Conservation (phyloP, 2,888 invertebrate species). For the Drosophila fulvimacula region DNA sequence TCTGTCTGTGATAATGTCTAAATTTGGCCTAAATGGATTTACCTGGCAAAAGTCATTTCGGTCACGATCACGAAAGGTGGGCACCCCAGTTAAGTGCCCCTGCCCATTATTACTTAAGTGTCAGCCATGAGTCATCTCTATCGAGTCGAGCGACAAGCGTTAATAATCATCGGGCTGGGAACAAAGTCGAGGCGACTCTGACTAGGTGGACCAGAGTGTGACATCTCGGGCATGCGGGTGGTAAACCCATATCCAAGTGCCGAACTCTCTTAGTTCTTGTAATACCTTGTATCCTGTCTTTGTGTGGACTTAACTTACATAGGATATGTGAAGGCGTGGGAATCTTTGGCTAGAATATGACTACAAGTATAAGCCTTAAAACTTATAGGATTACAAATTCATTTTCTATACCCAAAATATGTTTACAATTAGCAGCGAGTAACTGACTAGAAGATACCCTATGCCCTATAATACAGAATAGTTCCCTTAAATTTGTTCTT, state of each 20-base stretch:
- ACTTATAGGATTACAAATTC: slow-evolving; percentile 4
- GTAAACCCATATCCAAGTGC: slow-evolving; percentile 47
- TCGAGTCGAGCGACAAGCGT: slow-evolving; percentile 36
- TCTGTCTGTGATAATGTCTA: slow-evolving; percentile 71
- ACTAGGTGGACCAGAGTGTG: slow-evolving; percentile 8
- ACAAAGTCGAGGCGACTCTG: background rate
- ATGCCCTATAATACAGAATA: background rate
- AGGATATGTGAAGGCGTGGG: slow-evolving; percentile 46
- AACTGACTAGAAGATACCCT: background rate
- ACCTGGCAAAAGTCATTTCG: slow-evolving; percentile 58
- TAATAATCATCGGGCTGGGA: slow-evolving; percentile 57
- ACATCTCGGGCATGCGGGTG: slow-evolving; percentile 65
- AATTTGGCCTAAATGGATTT: slow-evolving; percentile 68
- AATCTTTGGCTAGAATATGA: slow-evolving; percentile 11
- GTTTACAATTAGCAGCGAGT: background rate
- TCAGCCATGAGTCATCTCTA: slow-evolving; percentile 67
- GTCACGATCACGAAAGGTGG: slow-evolving; percentile 50
- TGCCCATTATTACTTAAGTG: slow-evolving; percentile 74
- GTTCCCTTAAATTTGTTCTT: background rate
- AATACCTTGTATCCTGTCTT: slow-evolving; percentile 61
- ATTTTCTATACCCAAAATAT: background rate
- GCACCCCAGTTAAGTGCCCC: slow-evolving; percentile 66
- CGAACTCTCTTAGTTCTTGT: slow-evolving; percentile 45
- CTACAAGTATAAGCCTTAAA: background rate
- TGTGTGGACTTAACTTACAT: slow-evolving; percentile 28